Evolutionary conservation across 2,888 invertebrate genomes (phyloP).

Genomic region (Cantharis nigra): DNA sequence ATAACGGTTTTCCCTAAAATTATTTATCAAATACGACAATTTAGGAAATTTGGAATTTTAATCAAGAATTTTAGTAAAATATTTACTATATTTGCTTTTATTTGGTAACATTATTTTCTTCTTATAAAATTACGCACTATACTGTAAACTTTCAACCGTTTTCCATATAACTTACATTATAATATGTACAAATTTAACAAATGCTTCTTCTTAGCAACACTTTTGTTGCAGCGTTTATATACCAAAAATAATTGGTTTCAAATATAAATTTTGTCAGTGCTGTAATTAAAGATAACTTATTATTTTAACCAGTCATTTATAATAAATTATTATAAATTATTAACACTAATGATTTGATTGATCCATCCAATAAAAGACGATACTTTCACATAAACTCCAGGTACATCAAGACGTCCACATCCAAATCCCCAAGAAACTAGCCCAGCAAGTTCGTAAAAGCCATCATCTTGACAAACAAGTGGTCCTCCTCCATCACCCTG

Average conservation of each 20-base stretch:
- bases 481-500: conserved; percentile 95
- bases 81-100: conserved; percentile 10
- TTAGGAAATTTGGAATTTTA: neutral
- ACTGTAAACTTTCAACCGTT: conserved; percentile 10
- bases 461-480: conserved; percentile 89
- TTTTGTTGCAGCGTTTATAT: conserved; percentile 1
- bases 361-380: conserved; percentile 97
- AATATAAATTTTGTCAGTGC: conserved; percentile 1
- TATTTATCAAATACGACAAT: neutral
- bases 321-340: conserved; percentile 69
- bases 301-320: conserved; percentile 11
- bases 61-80: neutral
- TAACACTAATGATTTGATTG: conserved; percentile 94
- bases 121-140: conserved; percentile 17
- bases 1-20: neutral
- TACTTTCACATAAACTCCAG: conserved; percentile 96
- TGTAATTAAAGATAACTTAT: neutral
- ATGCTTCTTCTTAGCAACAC: neutral
- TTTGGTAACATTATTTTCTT: conserved; percentile 25
- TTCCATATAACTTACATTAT: conserved; percentile 23
- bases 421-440: conserved; percentile 95
- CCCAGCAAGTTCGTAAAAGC: conserved; percentile 90
- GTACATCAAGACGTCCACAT: conserved; percentile 90
- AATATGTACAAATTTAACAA: conserved; percentile 23
- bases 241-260: neutral